Evolutionary conservation across 64 coral and sea anemone genomes (phyloP), one percentile per base, ranked within the genome.

Genomic region (Exaiptasia diaphana): DNA sequence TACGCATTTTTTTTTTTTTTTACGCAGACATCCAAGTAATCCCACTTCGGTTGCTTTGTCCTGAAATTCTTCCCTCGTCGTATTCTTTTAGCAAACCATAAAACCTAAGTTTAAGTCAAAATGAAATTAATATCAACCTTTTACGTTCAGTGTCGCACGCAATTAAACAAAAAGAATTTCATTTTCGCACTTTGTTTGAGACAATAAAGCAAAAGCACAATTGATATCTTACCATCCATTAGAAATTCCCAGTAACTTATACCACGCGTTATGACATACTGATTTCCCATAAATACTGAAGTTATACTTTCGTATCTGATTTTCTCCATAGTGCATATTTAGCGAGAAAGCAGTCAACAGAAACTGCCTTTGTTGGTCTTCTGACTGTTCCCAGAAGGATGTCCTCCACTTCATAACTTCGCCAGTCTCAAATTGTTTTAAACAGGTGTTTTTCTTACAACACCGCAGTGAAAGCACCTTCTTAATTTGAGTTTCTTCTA

Each of bases 331-430:
- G 33, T 38, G 39, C 7, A n/a, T 33, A 71, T 38, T 71, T 20
- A 71, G 1, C 18, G 27, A 21, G 39, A 71, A 71, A 2, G 67
- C 67, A 71, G 32, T 71, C 2, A 71, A 20, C 7, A 71, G 67
- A 71, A 71, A 71, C 23, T 71, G 67, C 41, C 67, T 71, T 41
- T 71, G 27, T n/a, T 71, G 67, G 12, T 71, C 35, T 38, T 71
- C 67, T n/a, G 35, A 12, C n/a, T 39, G 33, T 10, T 23, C 20
- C 67, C 67, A 71, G 39, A 71, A 71, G 1, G 35, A 36, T 24
- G 29, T 71, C 20, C 31, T 31, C 27, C 27, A 71, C 2, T 71
- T 18, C 20, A 10, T 27, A 14, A 71, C n/a, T 35, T 71, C 67
- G 21, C 22, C 10, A 0, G 35, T 14, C 35, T 21, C 11, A n/a